Evolutionary conservation across 2,797 vertebrate genomes (phyloP).

Genomic region (Cygnus olor): DNA sequence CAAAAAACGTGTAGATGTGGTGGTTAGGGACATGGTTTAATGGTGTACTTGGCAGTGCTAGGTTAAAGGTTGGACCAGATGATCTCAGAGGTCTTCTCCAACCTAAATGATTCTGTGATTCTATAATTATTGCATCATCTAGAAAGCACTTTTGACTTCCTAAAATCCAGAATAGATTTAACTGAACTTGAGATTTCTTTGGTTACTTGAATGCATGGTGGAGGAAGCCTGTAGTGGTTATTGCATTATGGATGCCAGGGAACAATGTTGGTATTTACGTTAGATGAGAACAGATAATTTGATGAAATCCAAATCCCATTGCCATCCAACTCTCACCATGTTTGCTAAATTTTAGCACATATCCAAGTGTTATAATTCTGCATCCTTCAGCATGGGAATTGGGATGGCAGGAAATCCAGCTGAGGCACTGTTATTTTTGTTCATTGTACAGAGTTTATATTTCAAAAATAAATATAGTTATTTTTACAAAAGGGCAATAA

Average conservation of each 20-base stretch:
- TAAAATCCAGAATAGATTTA: background rate
- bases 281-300: conserved; percentile 33
- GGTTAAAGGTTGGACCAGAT: no score
- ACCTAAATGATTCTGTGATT: no score
- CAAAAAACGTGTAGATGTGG: no score
- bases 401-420: conserved; percentile 23
- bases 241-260: background rate
- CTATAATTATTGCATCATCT: background rate
- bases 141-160: background rate
- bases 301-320: conserved; percentile 32
- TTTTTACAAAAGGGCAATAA: conserved; percentile 66
- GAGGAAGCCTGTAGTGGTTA: background rate
- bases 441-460: conserved; percentile 19
- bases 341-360: conserved; percentile 52
- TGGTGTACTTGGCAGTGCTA: no score
- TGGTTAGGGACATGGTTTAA: no score
- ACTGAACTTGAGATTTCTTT: background rate
- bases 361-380: conserved; percentile 9
- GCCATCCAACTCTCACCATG: background rate
- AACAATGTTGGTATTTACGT: background rate
- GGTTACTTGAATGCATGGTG: background rate
- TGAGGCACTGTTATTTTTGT: conserved; percentile 47
- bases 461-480: conserved; percentile 67
- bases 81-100: no score
- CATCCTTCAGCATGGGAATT: conserved; percentile 23